A percentile compares a stretch with the other conserved stretches of the same genome.
These are phyloP conservation scores for Scrobipalpa atriplicella DNA, from an alignment of 2,888 invertebrate species.

Conservation along the genomic window DNA sequence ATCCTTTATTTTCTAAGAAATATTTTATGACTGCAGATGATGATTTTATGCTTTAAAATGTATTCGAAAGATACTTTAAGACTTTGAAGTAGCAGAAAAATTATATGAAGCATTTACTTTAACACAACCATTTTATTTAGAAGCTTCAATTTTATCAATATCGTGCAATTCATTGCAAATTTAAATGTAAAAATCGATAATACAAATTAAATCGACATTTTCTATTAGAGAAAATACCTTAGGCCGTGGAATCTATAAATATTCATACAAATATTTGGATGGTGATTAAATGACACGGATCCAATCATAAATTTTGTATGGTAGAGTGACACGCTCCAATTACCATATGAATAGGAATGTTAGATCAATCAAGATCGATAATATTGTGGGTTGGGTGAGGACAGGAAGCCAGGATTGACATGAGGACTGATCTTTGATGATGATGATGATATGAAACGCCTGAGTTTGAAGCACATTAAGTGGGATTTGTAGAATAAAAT, in stretches of 20 bases:
- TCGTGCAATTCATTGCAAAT: no score
- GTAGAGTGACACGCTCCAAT: conserved; percentile 10
- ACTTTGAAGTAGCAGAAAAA: no score
- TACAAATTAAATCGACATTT: conserved; percentile 1
- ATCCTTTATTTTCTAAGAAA: no score
- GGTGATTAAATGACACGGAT: conserved; percentile 10
- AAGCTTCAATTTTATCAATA: neutral
- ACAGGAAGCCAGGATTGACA: neutral
- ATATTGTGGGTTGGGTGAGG: neutral
- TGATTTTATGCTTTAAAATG: no score
- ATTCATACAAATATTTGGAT: conserved; percentile 15
- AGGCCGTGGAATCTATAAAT: neutral
- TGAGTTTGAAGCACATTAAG: neutral
- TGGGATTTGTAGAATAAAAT: neutral
- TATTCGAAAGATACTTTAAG: no score
- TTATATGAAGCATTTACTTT: neutral
- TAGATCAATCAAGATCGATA: neutral
- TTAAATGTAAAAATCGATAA: neutral
- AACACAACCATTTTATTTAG: neutral
- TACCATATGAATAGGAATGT: conserved; percentile 13
- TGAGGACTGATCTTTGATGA: neutral
- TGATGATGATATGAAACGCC: neutral
- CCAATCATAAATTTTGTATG: conserved; percentile 11
- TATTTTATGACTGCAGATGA: no score
- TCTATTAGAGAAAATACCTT: neutral